These are phyloP conservation scores for Lycophotia porphyrea DNA, from an alignment of 2,888 invertebrate genomes.

Conservation along the genomic window DNA sequence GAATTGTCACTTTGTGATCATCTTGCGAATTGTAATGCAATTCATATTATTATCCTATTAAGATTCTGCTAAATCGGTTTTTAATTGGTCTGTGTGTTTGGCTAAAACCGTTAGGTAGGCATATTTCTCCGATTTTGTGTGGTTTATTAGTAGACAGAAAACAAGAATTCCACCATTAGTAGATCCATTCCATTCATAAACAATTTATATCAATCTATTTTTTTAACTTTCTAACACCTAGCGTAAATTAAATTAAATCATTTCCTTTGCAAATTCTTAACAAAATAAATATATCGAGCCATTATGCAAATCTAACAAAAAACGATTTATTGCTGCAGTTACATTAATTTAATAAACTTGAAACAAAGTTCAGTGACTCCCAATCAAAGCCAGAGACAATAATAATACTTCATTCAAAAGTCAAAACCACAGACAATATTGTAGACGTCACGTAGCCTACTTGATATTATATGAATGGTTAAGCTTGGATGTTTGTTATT, in stretches of 20 bases:
- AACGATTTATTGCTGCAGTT: constrained; percentile 42
- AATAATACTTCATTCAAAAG: constrained; percentile 17
- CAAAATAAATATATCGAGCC: constrained; percentile 30
- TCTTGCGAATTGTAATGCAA: no score
- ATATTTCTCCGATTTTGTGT: background rate
- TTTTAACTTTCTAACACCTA: background rate
- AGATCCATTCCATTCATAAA: constrained; percentile 13
- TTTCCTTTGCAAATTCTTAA: background rate
- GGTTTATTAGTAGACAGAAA: background rate
- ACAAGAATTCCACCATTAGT: constrained; percentile 8
- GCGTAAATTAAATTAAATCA: constrained; percentile 33
- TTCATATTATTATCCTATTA: no score
- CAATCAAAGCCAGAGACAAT: constrained; percentile 44
- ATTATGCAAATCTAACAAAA: constrained; percentile 42
- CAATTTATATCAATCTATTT: constrained; percentile 30
- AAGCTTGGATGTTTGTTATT: background rate
- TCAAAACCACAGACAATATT: constrained; percentile 35
- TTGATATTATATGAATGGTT: background rate
- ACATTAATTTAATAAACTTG: constrained; percentile 33
- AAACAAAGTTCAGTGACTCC: constrained; percentile 57
- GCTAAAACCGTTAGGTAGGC: background rate
- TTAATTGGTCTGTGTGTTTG: background rate
- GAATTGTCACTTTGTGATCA: no score
- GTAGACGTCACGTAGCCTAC: constrained; percentile 2
- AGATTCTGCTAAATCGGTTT: no score